A percentile compares a stretch with the other conserved stretches of the same genome.
Conservation (phyloP, 2,888 invertebrate species). For the Acronicta leporina region DNA sequence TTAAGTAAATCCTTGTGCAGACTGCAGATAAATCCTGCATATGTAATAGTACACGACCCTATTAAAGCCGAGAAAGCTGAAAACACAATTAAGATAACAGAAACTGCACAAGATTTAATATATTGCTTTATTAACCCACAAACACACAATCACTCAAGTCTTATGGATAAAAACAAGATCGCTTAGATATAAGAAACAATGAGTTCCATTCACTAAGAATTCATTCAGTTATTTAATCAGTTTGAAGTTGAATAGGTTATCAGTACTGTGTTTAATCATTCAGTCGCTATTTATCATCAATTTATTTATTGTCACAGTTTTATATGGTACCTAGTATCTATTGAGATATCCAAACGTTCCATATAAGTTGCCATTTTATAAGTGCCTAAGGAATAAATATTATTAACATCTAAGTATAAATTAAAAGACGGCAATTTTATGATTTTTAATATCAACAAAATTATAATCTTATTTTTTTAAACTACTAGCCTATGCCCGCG, state of each 20-base stretch:
- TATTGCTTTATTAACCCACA: not conserved
- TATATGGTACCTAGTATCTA: conserved; percentile 16
- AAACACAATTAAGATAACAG: conserved; percentile 22
- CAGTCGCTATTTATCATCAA: conserved; percentile 30
- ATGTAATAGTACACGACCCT: conserved; percentile 7
- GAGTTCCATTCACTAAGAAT: conserved; percentile 32
- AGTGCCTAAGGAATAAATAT: no score
- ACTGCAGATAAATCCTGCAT: not conserved
- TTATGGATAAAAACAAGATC: conserved; percentile 5
- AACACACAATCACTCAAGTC: not conserved
- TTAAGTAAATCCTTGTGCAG: not conserved
- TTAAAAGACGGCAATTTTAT: no score
- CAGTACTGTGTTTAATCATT: conserved; percentile 24
- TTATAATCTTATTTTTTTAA: no score
- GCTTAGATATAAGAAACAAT: not conserved
- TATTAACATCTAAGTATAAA: no score
- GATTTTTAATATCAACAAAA: no score
- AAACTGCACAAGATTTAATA: conserved; percentile 14
- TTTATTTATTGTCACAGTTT: conserved; percentile 17
- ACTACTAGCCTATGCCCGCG: no score
- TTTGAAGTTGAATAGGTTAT: conserved; percentile 41
- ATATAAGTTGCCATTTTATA: no score
- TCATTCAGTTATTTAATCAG: conserved; percentile 28
- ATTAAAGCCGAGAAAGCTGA: conserved; percentile 22
- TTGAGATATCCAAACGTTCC: not conserved